Evolutionary conservation across 2,888 invertebrate species (phyloP), one percentile per base, ranked within the genome.

Genomic region (Eucera pruinosa): DNA sequence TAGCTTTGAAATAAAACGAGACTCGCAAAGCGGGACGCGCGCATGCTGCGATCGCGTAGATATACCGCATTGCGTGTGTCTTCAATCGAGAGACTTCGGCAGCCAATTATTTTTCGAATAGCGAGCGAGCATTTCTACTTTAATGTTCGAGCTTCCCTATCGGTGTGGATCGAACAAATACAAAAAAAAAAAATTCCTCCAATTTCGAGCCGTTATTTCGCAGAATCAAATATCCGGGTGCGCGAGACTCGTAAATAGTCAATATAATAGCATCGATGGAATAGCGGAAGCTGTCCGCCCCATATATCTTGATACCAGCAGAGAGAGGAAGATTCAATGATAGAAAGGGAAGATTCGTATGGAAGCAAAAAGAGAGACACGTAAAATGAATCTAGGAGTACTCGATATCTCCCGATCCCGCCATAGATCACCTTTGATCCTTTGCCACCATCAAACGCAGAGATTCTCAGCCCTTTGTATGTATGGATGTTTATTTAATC

Each of bases 341-440:
- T 43, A 4, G 7, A 9, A 30, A 30, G 9, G 11, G 15, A 20
- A 4, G 18, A 13, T 43, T 3, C 3, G 18, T 1, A 27, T 3
- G 18, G 13, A 43, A 43, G 43, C 13, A 43, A 43, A 69, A 30
- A 39, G 67, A 65, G 55, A 47, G 13, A 27, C n/a, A 2, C 4
- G 30, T 5, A 62, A 36, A 64, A 25, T 64, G 64, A 77, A 69
- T 39, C 48, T 13, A 25, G 65, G 64, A 54, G 57, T 33, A 62
- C 39, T 71, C 79, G 60, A 64, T 75, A 75, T 78, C 78, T 81
- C 55, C 41, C 70, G 70, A 70, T 65, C 4, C 0, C 4, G 9
- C 2, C 11, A 9, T 39, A 20, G 15, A 23, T 39, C n/a, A 9
- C 6, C 15, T 27, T 15, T 9, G 15, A 33, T 1, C 11, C n/a